phyloP scores from a whole-genome alignment of 2,113 vertebrate genomes.

The Reinhardtius hippoglossoides region DNA sequence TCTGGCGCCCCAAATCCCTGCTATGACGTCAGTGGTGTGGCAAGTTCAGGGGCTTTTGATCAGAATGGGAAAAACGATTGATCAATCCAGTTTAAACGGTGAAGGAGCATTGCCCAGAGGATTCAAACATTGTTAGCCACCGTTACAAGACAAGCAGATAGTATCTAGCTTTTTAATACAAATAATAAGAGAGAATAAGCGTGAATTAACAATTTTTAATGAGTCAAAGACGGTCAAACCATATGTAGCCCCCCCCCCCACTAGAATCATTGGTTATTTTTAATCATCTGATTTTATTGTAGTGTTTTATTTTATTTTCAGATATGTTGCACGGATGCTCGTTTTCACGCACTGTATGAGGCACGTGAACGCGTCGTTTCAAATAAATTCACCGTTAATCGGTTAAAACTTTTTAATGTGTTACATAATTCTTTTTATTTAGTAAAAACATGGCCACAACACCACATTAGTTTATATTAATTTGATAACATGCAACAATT shows the following conservation, averaged over 20 bases:
- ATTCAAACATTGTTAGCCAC: not conserved
- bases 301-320: not conserved
- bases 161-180: not conserved
- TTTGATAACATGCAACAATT: too few relatives aligned
- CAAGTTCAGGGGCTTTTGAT: not conserved
- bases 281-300: not conserved
- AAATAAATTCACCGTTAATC: too few relatives aligned
- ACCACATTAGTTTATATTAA: too few relatives aligned
- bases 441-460: too few relatives aligned
- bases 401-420: too few relatives aligned
- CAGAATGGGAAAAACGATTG: constrained; percentile 4
- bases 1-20: constrained; percentile 52
- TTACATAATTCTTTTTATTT: too few relatives aligned
- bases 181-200: not conserved
- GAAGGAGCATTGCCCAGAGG: not conserved
- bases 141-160: not conserved
- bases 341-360: too few relatives aligned
- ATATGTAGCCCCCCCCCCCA: too few relatives aligned
- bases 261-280: too few relatives aligned
- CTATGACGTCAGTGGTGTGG: constrained; percentile 24
- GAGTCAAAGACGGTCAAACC: not conserved
- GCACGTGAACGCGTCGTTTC: too few relatives aligned
- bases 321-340: too few relatives aligned
- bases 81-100: not conserved
- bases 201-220: not conserved